Evolutionary conservation across 2,888 invertebrate species (phyloP), one percentile per base, ranked within the genome.

Genomic region (Drosophila sordidula): DNA sequence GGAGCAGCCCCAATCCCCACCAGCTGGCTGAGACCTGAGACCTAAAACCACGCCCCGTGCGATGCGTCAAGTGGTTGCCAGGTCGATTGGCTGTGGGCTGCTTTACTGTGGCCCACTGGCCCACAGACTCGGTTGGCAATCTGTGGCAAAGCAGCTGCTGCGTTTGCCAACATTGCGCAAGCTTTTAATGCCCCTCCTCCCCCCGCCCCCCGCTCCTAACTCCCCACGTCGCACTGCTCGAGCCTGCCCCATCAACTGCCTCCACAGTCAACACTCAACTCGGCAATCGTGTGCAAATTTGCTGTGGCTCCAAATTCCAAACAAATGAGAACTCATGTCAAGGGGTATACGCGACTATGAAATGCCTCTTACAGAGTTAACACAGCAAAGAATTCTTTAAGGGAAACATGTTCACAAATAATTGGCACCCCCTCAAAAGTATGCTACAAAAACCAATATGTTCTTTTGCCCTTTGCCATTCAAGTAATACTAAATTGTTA

Each of bases 211-310:
- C n/a, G n/a, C n/a, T n/a, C 18, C 18, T 2, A 18, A 18, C 11
- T n/a, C 44, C 32, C 5, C 8, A 12, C 6, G 26, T 29, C 26
- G 8, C 8, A 29, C 26, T 8, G 8, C 26, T 29, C 32, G 11
- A 11, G 11, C 22, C 61, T 44, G 29, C 3, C 2, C 29, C 39
- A 25, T 34, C 32, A 22, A n/a, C 34, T 22, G 22, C 34, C 16
- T 26, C 11, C 36, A 22, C 9, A 25, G 34, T 34, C 38, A 25
- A 45, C 42, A 29, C 18, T n/a, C 52, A 51, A n/a, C 39, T 58
- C 34, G 57, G 38, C 52, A 56, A 45, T 51, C 52, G 70, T 65
- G 63, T 80, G 82, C 82, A 82, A 78, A 82, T 78, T 78, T 73
- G 46, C 29, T 66, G 59, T 49, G 66, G 66, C 66, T 82, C 57